Conservation (phyloP, 2,113 vertebrate genomes). For the Centropus unirufus region DNA sequence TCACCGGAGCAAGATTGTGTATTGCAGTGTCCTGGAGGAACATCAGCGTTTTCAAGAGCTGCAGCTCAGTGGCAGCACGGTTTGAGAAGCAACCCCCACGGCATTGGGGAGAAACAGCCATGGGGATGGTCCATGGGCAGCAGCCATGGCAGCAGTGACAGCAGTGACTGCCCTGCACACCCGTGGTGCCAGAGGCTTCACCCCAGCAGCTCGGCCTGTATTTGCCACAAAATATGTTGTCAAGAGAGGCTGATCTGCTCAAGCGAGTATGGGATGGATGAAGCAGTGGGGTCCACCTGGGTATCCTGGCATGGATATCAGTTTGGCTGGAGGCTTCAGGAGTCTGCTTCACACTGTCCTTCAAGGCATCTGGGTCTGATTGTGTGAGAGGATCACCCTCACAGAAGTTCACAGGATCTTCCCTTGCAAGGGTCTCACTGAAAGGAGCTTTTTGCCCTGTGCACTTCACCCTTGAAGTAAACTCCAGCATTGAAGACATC, state of each 20-base stretch:
- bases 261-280: background rate
- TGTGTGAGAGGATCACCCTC: background rate
- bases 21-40: constrained; percentile 25
- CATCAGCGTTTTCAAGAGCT: constrained; percentile 8
- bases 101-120: background rate
- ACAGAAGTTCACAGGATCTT: background rate
- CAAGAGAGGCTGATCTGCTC: constrained; percentile 66
- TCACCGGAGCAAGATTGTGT: constrained; percentile 46
- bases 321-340: constrained; percentile 62
- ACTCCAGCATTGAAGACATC: constrained; percentile 59
- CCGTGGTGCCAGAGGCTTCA: background rate
- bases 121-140: background rate
- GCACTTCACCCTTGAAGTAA: background rate
- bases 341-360: background rate
- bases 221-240: constrained; percentile 6
- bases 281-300: background rate
- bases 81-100: background rate
- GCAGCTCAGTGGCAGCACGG: background rate
- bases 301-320: background rate
- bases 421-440: background rate
- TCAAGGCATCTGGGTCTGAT: background rate
- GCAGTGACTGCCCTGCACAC: background rate
- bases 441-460: background rate
- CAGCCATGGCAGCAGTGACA: constrained; percentile 27
- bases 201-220: background rate